phyloP scores from a whole-genome alignment of 2,888 invertebrate species.

The Crioceris asparagi region DNA sequence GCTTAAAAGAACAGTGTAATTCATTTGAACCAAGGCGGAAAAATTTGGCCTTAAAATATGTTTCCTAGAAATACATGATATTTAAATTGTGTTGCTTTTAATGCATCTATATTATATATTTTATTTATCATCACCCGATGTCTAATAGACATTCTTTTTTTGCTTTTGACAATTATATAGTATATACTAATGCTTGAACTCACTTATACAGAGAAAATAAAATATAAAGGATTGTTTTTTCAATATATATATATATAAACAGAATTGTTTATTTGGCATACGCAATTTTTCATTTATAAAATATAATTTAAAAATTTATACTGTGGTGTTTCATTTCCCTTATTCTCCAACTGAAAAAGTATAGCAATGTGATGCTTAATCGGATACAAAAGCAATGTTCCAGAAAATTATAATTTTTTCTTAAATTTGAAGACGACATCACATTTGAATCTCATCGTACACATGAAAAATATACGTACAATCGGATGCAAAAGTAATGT shows the following conservation, averaged over 20 bases:
- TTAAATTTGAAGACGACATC: too few species aligned
- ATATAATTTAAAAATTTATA: conserved; percentile 9
- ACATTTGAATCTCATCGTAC: too few species aligned
- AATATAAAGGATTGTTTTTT: conserved; percentile 25
- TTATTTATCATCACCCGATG: too few species aligned
- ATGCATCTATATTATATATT: too few species aligned
- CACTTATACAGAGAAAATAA: conserved; percentile 8
- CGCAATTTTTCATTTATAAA: conserved; percentile 28
- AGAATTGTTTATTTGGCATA: conserved; percentile 24
- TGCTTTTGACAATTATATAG: conserved; percentile 18
- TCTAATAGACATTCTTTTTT: conserved; percentile 12
- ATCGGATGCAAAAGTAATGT: too few species aligned
- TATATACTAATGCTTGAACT: conserved; percentile 17
- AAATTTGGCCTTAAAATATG: conserved; percentile 23
- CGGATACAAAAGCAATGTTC: too few species aligned
- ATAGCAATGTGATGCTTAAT: too few species aligned
- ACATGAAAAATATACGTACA: too few species aligned
- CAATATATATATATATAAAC: conserved; percentile 18
- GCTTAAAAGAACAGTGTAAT: too few species aligned
- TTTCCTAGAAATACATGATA: conserved; percentile 27
- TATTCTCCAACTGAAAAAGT: not conserved
- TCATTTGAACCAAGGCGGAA: conserved; percentile 17
- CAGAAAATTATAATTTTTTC: too few species aligned
- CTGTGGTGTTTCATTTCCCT: not conserved
- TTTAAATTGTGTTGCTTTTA: conserved; percentile 26